phyloP scores from a whole-genome alignment of 2,797 vertebrate species.

The Vireo griseus region DNA sequence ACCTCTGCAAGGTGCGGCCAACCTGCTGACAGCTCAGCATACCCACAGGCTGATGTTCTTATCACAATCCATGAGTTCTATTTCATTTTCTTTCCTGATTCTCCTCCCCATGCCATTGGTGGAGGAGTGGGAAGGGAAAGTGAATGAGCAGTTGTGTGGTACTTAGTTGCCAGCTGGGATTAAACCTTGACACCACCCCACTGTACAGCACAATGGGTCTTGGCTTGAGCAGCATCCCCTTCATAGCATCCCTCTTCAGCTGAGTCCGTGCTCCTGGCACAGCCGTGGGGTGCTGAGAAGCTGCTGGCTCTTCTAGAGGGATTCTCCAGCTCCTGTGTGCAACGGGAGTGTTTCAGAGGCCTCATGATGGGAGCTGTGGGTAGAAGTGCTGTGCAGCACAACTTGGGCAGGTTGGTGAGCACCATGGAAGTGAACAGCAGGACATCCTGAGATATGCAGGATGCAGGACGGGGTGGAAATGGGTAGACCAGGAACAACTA shows the following conservation, averaged over 20 bases:
- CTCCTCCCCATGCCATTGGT: neutral
- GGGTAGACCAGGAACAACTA: neutral
- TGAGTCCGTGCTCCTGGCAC: neutral
- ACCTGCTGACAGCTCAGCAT: neutral
- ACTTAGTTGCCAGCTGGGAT: neutral
- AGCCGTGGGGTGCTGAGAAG: accelerated
- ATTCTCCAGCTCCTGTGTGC: neutral
- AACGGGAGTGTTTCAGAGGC: neutral
- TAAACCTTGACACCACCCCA: neutral
- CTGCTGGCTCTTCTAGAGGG: neutral
- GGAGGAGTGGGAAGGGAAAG: neutral
- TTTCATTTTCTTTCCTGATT: neutral
- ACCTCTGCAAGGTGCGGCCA: neutral
- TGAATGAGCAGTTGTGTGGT: neutral
- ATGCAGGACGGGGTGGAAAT: neutral
- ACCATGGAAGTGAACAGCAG: accelerated
- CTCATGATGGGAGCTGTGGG: accelerated
- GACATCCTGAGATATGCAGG: neutral
- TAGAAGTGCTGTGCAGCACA: neutral
- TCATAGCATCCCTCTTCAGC: neutral
- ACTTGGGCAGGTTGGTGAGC: neutral
- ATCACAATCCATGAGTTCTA: neutral
- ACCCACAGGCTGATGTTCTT: neutral
- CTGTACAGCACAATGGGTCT: neutral
- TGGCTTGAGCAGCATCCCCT: neutral